Percentiles rank a stretch among this genome's conserved stretches.
Conservation (phyloP, 2,888 invertebrate species). For the Hirtodrosophila cameraria region DNA sequence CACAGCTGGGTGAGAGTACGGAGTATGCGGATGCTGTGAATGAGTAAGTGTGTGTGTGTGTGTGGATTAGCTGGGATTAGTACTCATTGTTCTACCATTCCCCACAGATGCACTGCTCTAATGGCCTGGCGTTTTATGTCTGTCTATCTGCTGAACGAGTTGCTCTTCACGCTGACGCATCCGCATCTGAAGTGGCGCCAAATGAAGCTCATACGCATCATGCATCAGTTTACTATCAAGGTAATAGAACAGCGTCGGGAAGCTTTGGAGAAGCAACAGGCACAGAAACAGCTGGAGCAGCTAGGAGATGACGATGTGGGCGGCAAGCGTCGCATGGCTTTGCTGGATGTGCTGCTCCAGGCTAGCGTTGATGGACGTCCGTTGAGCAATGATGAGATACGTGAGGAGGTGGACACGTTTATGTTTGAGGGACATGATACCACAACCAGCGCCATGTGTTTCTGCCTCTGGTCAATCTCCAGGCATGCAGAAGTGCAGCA, state of each 20-base stretch:
- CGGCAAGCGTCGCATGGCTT: slow-evolving; percentile 86
- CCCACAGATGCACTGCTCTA: slow-evolving; percentile 65
- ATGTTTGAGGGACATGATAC: slow-evolving; percentile 87
- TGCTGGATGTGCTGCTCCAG: slow-evolving; percentile 88
- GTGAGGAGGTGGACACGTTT: slow-evolving; percentile 89
- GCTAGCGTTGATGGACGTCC: slow-evolving; percentile 86
- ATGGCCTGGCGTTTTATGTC: slow-evolving; percentile 73
- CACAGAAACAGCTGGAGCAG: slow-evolving; percentile 25
- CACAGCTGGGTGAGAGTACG: slow-evolving; percentile 87
- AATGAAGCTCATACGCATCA: slow-evolving; percentile 62
- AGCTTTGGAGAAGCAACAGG: slow-evolving; percentile 52
- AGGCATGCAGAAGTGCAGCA: slow-evolving; percentile 76
- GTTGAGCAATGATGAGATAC: slow-evolving; percentile 86
- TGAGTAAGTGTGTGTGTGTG: slow-evolving; percentile 84
- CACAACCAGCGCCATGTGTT: slow-evolving; percentile 77
- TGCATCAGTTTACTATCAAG: slow-evolving; percentile 80
- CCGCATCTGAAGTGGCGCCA: slow-evolving; percentile 61
- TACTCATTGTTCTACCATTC: background rate
- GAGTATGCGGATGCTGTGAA: slow-evolving; percentile 89
- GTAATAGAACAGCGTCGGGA: slow-evolving; percentile 77
- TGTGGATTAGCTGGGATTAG: no score
- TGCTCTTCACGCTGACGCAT: slow-evolving; percentile 64
- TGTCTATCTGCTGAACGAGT: slow-evolving; percentile 59
- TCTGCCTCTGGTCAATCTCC: slow-evolving; percentile 72
- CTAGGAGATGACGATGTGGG: slow-evolving; percentile 78